phyloP scores from a whole-genome alignment of 2,797 vertebrate genomes.

The Ceryle rudis region DNA sequence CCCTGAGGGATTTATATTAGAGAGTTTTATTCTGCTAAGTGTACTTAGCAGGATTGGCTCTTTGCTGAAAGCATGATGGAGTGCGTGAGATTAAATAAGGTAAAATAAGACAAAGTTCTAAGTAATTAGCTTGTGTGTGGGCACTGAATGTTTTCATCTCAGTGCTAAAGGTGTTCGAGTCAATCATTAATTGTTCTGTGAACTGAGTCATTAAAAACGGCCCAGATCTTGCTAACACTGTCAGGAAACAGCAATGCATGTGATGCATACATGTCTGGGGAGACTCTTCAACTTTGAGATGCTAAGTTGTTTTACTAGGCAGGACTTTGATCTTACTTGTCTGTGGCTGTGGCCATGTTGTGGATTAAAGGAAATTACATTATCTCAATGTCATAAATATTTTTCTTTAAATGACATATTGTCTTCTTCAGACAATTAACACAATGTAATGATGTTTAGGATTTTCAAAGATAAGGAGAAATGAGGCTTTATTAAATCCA shows the following conservation, averaged over 20 bases:
- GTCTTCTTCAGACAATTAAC: neutral
- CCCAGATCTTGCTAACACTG: neutral
- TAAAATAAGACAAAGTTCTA: neutral
- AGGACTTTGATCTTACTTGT: neutral
- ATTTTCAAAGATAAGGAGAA: neutral
- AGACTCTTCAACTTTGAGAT: neutral
- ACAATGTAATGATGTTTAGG: neutral
- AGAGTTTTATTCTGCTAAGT: neutral
- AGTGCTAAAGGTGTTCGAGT: neutral
- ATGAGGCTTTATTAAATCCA: neutral
- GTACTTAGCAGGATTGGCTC: neutral
- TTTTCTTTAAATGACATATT: neutral
- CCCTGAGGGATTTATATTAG: neutral
- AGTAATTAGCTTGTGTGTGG: neutral
- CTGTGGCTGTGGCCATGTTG: neutral
- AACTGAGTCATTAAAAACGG: neutral
- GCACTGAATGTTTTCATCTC: neutral
- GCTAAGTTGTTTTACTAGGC: neutral
- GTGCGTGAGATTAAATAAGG: neutral
- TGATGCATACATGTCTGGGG: neutral
- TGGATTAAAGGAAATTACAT: neutral
- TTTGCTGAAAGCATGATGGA: neutral
- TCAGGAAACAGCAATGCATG: neutral
- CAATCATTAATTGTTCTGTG: neutral
- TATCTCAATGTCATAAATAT: neutral